A percentile compares a stretch with the other conserved stretches of the same genome.
phyloP scores from a whole-genome alignment of 2,888 invertebrate species.

The Phragmatobia fuliginosa region DNA sequence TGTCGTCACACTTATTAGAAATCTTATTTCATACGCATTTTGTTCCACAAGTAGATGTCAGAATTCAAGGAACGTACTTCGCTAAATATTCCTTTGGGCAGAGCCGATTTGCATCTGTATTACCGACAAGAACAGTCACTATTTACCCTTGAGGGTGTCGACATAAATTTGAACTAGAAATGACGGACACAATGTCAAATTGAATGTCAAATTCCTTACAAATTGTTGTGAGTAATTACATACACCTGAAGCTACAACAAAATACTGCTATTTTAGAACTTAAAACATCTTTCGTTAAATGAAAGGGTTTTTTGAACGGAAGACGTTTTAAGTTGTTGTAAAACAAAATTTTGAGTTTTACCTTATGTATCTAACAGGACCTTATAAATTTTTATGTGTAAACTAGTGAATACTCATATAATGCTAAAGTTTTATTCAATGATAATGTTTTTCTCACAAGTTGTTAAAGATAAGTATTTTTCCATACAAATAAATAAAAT shows the following conservation, averaged over 20 bases:
- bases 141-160: conserved; percentile 34
- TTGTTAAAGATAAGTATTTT: too few relatives aligned
- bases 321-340: too few relatives aligned
- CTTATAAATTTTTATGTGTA: background rate
- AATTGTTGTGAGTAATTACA: background rate
- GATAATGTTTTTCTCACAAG: too few relatives aligned
- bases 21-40: conserved; percentile 34
- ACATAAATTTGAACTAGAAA: conserved; percentile 30
- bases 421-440: too few relatives aligned
- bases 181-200: conserved; percentile 6
- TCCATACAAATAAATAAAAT: too few relatives aligned
- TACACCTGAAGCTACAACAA: background rate
- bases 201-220: background rate
- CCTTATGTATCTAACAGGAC: background rate
- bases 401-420: background rate
- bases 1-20: conserved; percentile 39
- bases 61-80: conserved; percentile 46
- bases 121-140: conserved; percentile 57
- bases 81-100: conserved; percentile 64
- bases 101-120: conserved; percentile 66
- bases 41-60: conserved; percentile 38
- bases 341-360: too few relatives aligned
- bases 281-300: too few relatives aligned
- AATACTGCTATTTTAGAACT: too few relatives aligned
- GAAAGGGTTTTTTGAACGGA: too few relatives aligned